phyloP scores from a whole-genome alignment of 2,888 invertebrate species.

The Aethes cnicana region DNA sequence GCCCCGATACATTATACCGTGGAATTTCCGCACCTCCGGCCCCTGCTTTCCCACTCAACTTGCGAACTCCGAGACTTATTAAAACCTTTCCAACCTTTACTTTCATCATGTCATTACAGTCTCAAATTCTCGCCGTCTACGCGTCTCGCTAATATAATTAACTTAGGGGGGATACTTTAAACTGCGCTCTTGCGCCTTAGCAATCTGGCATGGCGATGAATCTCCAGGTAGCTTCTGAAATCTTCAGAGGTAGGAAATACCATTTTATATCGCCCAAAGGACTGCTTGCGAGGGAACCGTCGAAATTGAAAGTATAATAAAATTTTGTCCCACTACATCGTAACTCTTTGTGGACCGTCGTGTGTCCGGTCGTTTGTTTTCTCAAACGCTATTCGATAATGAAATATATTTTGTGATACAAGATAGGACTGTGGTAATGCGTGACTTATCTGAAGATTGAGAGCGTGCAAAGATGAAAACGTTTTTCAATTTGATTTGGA shows the following conservation, averaged over 20 bases:
- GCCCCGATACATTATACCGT: conserved; percentile 55
- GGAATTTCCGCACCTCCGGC: conserved; percentile 43
- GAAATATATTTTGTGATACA: conserved; percentile 35
- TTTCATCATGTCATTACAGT: conserved; percentile 59
- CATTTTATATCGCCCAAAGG: conserved; percentile 46
- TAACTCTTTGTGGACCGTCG: conserved; percentile 59
- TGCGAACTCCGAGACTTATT: conserved; percentile 47
- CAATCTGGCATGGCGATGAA: conserved; percentile 51
- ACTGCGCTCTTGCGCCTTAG: conserved; percentile 48
- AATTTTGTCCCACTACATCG: conserved; percentile 57
- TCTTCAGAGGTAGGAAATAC: conserved; percentile 27
- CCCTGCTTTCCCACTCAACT: conserved; percentile 38
- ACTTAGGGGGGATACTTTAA: conserved; percentile 56
- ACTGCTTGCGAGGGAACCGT: conserved; percentile 46
- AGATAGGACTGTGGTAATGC: conserved; percentile 27
- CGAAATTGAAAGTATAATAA: conserved; percentile 66
- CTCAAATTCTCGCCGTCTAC: conserved; percentile 56
- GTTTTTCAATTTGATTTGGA: no score
- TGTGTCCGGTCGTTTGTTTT: conserved; percentile 57
- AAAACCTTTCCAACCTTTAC: conserved; percentile 51
- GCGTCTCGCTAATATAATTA: conserved; percentile 60
- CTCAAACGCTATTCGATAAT: conserved; percentile 41
- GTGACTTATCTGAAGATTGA: not conserved
- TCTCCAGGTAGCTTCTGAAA: conserved; percentile 41
- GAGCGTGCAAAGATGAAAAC: no score